Conservation (phyloP, 2,797 vertebrate genomes). For the Semaprochilodus insignis region DNA sequence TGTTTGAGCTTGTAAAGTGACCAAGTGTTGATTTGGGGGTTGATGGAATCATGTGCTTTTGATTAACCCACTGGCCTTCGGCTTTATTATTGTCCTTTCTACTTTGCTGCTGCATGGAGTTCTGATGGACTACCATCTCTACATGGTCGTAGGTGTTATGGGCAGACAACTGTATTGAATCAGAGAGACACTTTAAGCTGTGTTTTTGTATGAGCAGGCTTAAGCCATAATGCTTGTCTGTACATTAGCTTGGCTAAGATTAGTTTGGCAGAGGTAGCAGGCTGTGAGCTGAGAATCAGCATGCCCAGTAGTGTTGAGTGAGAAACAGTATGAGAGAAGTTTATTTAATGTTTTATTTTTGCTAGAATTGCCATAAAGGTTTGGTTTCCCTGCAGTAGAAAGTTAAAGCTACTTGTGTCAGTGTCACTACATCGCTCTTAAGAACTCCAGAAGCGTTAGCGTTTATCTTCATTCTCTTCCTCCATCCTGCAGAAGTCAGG, state of each 20-base stretch:
- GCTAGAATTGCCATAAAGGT: background rate
- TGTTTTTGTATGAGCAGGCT: conserved; percentile 1
- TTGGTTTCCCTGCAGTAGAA: background rate
- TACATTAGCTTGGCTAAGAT: conserved; percentile 7
- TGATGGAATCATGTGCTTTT: background rate
- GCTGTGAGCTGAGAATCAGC: background rate
- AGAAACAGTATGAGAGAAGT: too few species aligned
- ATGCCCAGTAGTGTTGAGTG: background rate
- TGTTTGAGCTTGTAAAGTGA: too few species aligned
- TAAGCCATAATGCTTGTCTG: conserved; percentile 9
- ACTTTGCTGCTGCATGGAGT: background rate
- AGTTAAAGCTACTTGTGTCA: background rate
- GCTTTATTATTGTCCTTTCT: background rate
- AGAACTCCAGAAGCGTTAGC: background rate
- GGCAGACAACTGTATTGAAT: too few species aligned
- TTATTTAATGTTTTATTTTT: background rate
- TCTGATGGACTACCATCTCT: background rate
- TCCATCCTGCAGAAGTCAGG: background rate
- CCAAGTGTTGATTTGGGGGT: background rate
- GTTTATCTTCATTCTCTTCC: background rate
- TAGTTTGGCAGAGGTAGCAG: background rate
- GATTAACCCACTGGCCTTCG: background rate
- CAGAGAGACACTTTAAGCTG: background rate
- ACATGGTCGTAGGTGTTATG: background rate
- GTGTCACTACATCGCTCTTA: background rate